Conservation (phyloP, 37 sponge, comb jelly and placozoan species). For the Axinella damicornis region DNA sequence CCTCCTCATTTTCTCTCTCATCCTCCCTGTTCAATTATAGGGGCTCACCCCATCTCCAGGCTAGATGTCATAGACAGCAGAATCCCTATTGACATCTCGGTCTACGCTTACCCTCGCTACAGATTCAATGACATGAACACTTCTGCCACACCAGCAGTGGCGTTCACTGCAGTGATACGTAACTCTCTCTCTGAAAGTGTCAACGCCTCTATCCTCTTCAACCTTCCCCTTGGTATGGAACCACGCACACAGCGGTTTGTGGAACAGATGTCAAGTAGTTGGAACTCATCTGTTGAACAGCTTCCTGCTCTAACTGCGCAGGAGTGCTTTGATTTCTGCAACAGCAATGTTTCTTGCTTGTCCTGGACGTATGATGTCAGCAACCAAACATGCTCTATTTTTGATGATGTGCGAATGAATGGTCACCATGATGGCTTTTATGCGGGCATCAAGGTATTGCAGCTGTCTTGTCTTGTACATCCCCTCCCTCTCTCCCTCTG, state of each 20-base stretch:
- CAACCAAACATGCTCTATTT: not conserved
- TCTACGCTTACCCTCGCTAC: slow-evolving; percentile 29
- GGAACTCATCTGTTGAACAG: no score
- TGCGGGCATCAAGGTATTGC: slow-evolving; percentile 17
- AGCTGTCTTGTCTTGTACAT: no score
- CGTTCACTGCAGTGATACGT: slow-evolving; percentile 20
- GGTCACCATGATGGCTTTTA: not conserved
- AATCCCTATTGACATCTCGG: slow-evolving; percentile 4
- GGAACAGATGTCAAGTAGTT: not conserved
- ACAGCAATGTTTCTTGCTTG: not conserved
- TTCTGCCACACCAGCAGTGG: slow-evolving; percentile 32
- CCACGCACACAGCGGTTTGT: not conserved
- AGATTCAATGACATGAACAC: slow-evolving; percentile 31
- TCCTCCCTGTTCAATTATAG: not conserved
- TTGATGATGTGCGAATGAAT: slow-evolving; percentile 11
- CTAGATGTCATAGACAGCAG: no score
- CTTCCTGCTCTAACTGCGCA: no score
- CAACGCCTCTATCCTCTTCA: slow-evolving; percentile 27
- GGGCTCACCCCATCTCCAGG: slow-evolving; percentile 3
- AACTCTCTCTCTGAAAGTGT: slow-evolving; percentile 4
- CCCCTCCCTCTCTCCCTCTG: no score
- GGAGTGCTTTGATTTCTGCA: not conserved
- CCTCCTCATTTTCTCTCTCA: no score
- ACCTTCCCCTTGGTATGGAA: slow-evolving; percentile 21
- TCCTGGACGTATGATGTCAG: not conserved